Evolutionary conservation across 2,888 invertebrate species (phyloP).

Genomic region (Lycia hirtaria): DNA sequence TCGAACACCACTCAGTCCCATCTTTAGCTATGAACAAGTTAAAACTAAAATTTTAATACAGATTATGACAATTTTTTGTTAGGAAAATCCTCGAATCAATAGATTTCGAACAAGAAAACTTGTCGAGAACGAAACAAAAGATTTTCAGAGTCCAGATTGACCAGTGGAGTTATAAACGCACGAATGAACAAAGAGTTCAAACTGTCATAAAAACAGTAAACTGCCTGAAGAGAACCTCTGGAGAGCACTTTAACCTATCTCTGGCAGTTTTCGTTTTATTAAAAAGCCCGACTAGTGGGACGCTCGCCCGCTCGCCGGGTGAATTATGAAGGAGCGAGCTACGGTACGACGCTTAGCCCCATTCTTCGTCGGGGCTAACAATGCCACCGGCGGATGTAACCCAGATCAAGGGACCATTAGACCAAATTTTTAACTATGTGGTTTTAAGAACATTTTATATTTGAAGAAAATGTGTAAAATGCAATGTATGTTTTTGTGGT

Average conservation of each 20-base stretch:
- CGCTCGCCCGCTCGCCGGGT: constrained; percentile 1
- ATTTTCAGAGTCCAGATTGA: background rate
- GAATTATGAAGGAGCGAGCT: constrained; percentile 15
- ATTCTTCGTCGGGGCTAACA: constrained; percentile 10
- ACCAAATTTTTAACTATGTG: background rate
- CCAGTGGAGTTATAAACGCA: background rate
- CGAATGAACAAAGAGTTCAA: background rate
- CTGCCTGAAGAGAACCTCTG: constrained; percentile 1
- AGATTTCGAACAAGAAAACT: too few species aligned
- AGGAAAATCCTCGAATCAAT: too few species aligned
- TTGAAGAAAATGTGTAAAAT: background rate
- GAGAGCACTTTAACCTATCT: constrained; percentile 19
- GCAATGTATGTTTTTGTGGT: background rate
- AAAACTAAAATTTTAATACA: too few species aligned
- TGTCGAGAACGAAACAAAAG: background rate
- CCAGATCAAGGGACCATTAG: constrained; percentile 5
- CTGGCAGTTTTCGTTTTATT: constrained; percentile 15
- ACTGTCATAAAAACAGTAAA: constrained; percentile 1
- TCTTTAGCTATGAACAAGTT: too few species aligned
- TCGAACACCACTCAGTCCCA: too few species aligned
- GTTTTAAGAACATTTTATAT: background rate
- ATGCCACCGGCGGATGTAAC: constrained; percentile 12
- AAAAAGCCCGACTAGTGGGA: constrained; percentile 1
- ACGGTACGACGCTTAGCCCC: constrained; percentile 8
- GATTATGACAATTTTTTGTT: too few species aligned